Base-by-base conservation (phyloP, 2,113 vertebrate species). In the Limnothrissa miodon region DNA sequence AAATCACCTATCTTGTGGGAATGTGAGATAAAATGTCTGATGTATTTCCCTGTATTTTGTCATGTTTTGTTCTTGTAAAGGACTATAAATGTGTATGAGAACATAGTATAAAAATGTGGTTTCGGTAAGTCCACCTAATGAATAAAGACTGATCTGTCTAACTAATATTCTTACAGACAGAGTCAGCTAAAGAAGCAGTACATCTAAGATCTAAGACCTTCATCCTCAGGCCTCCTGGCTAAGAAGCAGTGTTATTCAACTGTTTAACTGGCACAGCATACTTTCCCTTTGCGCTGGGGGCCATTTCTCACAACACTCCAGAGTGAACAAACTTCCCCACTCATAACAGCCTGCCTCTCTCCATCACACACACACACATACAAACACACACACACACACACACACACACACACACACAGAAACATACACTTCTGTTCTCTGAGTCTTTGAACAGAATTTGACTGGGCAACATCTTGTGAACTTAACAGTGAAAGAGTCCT, bases 281-380 rank as follows among this genome's bases (percentile, higher is more conserved):
- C 29, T 74, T 74, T 36, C 33, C 15, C 19, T 36, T 15, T 36
- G 15, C 11, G 62, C 62, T 70, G 29, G 8, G 29, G 62, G 62
- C 62, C 62, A 70, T 70, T 70, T 70, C 62, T 36, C 62, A 70
- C 62, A 70, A 36, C 62, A 36, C 33, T 70, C 62, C 3, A 29
- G 1, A n/a, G 44, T 45, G 70, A 51, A 45, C 44, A 33, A 39
- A 39, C 39, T 45, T 44, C n/a, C 19, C 15, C 81, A 53, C 46
- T 17, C 23, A 11, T 5, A 23, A 45, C 36, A 42, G 17, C 21
- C 42, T 42, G 42, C 6, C 42, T 42, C 42, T 42, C 42, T 42
- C 42, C 6, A 2, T 42, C 44, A 80, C 5, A 79, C 78, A 80
- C 79, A 80, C 79, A 48, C 79, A 80, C 44, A 80, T 23, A 46